Evolutionary conservation across 2,888 invertebrate genomes (phyloP).

Genomic region (Athalia rosae): DNA sequence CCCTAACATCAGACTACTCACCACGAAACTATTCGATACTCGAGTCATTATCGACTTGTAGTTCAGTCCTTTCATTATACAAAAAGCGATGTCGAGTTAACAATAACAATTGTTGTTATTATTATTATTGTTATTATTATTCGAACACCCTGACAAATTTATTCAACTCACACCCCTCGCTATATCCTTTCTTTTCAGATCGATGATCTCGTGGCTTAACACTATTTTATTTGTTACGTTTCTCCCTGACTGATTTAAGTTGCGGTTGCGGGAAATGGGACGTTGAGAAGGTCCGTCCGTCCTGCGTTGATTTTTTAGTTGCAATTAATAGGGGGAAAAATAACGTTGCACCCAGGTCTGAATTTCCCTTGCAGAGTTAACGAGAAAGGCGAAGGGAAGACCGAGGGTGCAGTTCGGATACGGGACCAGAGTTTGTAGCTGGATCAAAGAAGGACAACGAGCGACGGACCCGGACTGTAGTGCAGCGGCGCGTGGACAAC

Average conservation of each 20-base stretch:
- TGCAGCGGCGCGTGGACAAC: constrained; percentile 55
- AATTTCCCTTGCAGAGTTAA: neutral
- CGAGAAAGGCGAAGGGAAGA: neutral
- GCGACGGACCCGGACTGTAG: constrained; percentile 57
- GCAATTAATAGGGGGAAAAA: too few species aligned
- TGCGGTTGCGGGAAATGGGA: too few species aligned
- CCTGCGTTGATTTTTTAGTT: neutral
- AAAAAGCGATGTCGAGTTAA: constrained; percentile 29
- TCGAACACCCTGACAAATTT: neutral
- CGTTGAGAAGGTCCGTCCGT: neutral
- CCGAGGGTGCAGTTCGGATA: constrained; percentile 50
- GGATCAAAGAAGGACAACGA: constrained; percentile 42
- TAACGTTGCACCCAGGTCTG: neutral
- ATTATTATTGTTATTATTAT: neutral
- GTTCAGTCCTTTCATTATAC: constrained; percentile 42
- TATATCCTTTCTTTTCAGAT: constrained; percentile 2
- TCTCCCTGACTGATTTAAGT: neutral
- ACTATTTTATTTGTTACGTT: neutral
- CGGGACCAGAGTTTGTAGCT: constrained; percentile 51
- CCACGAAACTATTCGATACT: constrained; percentile 15
- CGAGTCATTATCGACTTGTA: constrained; percentile 20
- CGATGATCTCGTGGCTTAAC: neutral
- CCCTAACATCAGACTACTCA: constrained; percentile 23
- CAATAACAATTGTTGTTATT: neutral
- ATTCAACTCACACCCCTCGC: neutral